A percentile compares a stretch with the other conserved stretches of the same genome.
phyloP scores from a whole-genome alignment of 2,113 vertebrate genomes.

The Bostrychus sinensis region DNA sequence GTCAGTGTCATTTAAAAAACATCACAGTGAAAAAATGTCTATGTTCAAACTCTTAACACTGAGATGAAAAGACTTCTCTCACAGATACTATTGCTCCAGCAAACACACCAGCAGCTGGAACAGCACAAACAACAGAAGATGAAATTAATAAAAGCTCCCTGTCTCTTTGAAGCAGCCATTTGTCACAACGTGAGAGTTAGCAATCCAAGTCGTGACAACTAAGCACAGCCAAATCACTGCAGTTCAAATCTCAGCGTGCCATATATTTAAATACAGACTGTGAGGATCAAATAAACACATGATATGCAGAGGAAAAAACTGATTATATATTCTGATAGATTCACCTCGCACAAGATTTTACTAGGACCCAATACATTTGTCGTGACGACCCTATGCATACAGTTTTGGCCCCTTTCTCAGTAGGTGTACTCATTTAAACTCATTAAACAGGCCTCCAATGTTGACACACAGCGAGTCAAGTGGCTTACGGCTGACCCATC shows the following conservation, averaged over 20 bases:
- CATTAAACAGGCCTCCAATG: slow-evolving; percentile 38
- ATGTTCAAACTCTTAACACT: too few relatives aligned
- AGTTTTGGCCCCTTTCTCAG: slow-evolving; percentile 16
- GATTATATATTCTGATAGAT: not conserved
- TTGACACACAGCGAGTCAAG: slow-evolving; percentile 46
- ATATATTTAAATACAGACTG: not conserved
- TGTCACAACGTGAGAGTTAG: not conserved
- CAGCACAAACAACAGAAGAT: not conserved
- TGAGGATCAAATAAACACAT: not conserved
- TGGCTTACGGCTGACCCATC: slow-evolving; percentile 52
- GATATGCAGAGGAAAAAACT: not conserved
- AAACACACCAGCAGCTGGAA: not conserved
- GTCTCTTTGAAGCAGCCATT: not conserved
- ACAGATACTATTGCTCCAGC: too few relatives aligned
- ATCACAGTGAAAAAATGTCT: too few relatives aligned
- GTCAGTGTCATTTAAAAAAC: too few relatives aligned
- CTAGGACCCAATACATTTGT: not conserved
- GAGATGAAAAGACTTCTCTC: too few relatives aligned
- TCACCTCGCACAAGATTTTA: not conserved
- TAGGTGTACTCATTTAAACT: slow-evolving; percentile 26
- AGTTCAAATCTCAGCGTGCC: not conserved
- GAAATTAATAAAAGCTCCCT: too few relatives aligned
- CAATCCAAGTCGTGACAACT: not conserved
- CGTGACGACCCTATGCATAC: not conserved
- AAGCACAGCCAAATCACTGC: not conserved